These are phyloP conservation scores for Potorous gilbertii DNA, from an alignment of 2,797 vertebrate genomes.

Conservation along the genomic window DNA sequence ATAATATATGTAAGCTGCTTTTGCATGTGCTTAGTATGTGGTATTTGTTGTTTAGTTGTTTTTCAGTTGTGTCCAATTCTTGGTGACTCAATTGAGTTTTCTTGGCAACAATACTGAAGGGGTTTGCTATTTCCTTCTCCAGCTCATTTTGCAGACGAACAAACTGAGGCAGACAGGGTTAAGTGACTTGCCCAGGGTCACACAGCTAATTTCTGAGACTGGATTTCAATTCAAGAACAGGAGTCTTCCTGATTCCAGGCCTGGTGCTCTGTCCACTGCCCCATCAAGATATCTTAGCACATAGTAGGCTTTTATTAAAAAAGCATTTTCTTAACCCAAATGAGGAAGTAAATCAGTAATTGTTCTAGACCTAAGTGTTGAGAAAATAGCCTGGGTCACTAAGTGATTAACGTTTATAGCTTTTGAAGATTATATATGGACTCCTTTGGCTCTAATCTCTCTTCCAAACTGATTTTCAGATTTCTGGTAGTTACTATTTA, in stretches of 20 bases:
- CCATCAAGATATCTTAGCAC: neutral
- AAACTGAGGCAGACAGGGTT: neutral
- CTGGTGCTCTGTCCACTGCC: neutral
- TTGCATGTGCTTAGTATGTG: neutral
- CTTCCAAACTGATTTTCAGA: neutral
- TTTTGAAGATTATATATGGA: neutral
- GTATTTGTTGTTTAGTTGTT: neutral
- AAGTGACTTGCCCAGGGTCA: neutral
- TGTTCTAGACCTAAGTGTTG: neutral
- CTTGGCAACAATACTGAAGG: neutral
- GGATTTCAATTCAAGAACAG: neutral
- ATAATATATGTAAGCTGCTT: neutral
- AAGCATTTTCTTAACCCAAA: neutral
- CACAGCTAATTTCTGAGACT: neutral
- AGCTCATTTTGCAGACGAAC: neutral
- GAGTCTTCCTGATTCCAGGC: neutral
- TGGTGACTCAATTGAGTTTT: neutral
- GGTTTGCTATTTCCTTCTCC: neutral
- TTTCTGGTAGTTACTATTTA: neutral
- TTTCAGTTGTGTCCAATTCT: neutral
- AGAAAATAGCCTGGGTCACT: neutral
- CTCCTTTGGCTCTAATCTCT: neutral
- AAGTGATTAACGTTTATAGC: neutral
- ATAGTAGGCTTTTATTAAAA: neutral
- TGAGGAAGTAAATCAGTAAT: neutral